Conservation (phyloP, 2,113 vertebrate genomes). For the Columba livia region DNA sequence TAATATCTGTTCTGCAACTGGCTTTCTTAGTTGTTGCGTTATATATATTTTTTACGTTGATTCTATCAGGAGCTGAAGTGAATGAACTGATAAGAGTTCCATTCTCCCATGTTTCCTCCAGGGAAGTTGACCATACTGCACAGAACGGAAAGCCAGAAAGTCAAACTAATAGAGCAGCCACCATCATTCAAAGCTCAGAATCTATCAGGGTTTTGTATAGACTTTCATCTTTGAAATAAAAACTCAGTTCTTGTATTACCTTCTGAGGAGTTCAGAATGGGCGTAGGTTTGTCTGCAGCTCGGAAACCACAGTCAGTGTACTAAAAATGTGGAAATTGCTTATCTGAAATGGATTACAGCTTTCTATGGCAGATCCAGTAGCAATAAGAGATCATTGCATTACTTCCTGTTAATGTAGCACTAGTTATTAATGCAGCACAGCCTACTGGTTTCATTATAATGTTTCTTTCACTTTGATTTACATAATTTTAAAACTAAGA, state of each 20-base stretch:
- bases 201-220: not conserved
- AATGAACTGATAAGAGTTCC: not conserved
- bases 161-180: not conserved
- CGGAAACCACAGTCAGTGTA: not conserved
- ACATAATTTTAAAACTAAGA: not conserved
- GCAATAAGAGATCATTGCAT: not conserved
- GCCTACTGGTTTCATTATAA: not conserved
- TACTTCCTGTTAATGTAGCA: not conserved
- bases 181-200: not conserved
- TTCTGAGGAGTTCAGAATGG: not conserved
- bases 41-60: not conserved
- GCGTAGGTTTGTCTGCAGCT: not conserved
- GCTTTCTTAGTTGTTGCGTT: not conserved
- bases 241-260: not conserved
- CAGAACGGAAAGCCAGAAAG: not conserved
- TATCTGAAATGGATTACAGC: not conserved
- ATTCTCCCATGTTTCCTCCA: not conserved
- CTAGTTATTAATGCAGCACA: not conserved
- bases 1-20: not conserved
- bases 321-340: not conserved
- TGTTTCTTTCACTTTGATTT: not conserved
- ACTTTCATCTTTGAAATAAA: not conserved
- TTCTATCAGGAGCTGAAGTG: not conserved
- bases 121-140: not conserved
- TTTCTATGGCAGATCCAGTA: not conserved